Evolutionary conservation across 2,797 vertebrate genomes (phyloP), one percentile per base, ranked within the genome.

Genomic region (Luscinia luscinia): DNA sequence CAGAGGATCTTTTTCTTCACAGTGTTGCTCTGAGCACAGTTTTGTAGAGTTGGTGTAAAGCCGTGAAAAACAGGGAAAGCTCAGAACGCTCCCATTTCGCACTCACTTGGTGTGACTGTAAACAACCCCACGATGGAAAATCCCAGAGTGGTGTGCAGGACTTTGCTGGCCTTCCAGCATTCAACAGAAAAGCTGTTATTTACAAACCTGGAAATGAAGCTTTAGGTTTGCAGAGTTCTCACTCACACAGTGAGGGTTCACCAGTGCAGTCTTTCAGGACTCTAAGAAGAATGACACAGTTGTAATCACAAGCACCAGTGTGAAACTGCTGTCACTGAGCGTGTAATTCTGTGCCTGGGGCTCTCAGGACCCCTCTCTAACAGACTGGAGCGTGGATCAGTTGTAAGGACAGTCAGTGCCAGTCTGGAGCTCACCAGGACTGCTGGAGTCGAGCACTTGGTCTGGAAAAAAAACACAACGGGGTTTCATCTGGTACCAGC

Each of bases 51-150:
- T 87, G 61, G 75, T 93, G 70, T 45, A 94, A 94, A 95, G 77
- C 84, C 2, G 57, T 59, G 88, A 84, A 88, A 62, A 95, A 82
- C 78, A 69, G 1, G 0, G 67, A 19, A 5, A 74, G 72, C 67
- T 79, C 5, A 0, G 77, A 89, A 73, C 9, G 7, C 67, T 95
- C 78, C 84, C 72, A 27, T 93, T 88, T 77, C 5, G 1, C 83
- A 79, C 80, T 93, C 75, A 13, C 66, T 94, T 18, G 27, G 75
- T 70, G 86, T 76, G 84, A 26, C 80, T 77, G 81, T 72, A 95
- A 95, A 93, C 92, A 92, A 51, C 57, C 1, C 7, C 61, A 20
- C 24, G 21, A 55, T 90, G 93, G 94, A 95, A 95, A 96, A 95
- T 92, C 84, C 95, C 91, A 28, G 75, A 54, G 87, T 1, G 0